Conservation (phyloP, 2,888 invertebrate genomes). For the Eremobia ochroleuca region DNA sequence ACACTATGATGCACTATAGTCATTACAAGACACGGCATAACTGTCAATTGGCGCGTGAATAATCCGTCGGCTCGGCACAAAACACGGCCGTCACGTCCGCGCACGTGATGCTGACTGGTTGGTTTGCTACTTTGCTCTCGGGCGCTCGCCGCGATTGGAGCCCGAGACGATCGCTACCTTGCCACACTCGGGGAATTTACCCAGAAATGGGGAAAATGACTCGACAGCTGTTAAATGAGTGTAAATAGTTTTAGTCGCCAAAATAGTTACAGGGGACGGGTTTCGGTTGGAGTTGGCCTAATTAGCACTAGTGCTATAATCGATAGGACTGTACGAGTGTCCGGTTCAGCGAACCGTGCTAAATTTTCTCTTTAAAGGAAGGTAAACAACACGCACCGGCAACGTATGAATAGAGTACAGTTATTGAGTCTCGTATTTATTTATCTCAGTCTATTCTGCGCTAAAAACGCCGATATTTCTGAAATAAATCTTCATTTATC, state of each 20-base stretch:
- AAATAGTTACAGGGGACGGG: neutral
- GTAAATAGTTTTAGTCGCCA: constrained; percentile 22
- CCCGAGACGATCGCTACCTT: constrained; percentile 79
- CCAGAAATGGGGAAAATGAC: constrained; percentile 70
- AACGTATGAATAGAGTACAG: constrained; percentile 9
- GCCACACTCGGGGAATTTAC: constrained; percentile 77
- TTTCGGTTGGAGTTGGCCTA: constrained; percentile 31
- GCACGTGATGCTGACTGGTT: constrained; percentile 90
- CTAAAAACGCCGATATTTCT: constrained; percentile 51
- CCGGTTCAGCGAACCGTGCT: constrained; percentile 38
- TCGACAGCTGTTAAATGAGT: constrained; percentile 28
- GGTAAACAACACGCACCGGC: neutral
- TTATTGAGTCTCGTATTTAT: constrained; percentile 15
- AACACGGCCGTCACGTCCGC: constrained; percentile 82
- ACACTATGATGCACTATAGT: constrained; percentile 83
- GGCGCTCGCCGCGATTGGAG: constrained; percentile 78
- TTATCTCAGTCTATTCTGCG: constrained; percentile 15
- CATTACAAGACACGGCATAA: constrained; percentile 86
- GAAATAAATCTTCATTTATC: constrained; percentile 61
- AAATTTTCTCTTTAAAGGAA: neutral
- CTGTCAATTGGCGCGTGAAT: constrained; percentile 89
- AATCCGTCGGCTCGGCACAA: constrained; percentile 72
- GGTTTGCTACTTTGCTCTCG: constrained; percentile 75
- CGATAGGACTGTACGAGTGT: constrained; percentile 18
- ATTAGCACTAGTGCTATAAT: constrained; percentile 51